Evolutionary conservation across 2,888 invertebrate genomes (phyloP).

Genomic region (Nomada hirtipes): DNA sequence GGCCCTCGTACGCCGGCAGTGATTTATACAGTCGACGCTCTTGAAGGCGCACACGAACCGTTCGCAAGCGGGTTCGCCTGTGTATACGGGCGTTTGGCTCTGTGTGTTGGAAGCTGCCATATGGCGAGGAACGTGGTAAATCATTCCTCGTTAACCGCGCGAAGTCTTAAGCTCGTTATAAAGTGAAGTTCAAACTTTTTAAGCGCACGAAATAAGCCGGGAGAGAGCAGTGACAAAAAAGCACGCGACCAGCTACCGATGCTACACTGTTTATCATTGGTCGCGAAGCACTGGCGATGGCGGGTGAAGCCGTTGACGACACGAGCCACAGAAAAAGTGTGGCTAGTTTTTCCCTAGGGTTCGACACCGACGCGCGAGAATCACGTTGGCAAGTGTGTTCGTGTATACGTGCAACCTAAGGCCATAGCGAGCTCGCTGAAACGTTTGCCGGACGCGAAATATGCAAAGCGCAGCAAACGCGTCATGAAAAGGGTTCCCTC

Average conservation of each 20-base stretch:
- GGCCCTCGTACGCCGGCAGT: slow-evolving; percentile 58
- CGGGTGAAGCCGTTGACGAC: background rate
- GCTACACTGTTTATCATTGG: slow-evolving; percentile 20
- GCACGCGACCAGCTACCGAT: slow-evolving; percentile 24
- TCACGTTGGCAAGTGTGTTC: background rate
- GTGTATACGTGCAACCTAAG: background rate
- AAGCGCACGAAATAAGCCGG: slow-evolving; percentile 58
- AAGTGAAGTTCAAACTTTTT: slow-evolving; percentile 69
- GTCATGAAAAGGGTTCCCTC: background rate
- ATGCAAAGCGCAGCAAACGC: slow-evolving; percentile 28
- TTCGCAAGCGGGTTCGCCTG: background rate
- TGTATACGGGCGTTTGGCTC: background rate
- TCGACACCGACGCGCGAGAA: background rate
- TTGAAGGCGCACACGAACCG: slow-evolving; percentile 23
- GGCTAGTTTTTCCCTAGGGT: background rate
- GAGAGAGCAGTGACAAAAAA: background rate
- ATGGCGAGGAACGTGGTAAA: slow-evolving; percentile 70
- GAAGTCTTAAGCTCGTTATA: slow-evolving; percentile 69
- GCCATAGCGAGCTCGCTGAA: background rate
- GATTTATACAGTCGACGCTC: slow-evolving; percentile 65
- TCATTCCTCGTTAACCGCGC: slow-evolving; percentile 72
- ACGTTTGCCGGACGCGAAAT: slow-evolving; percentile 28
- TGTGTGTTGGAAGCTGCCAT: slow-evolving; percentile 58
- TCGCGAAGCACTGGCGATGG: background rate
- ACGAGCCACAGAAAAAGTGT: slow-evolving; percentile 11